Percentiles rank a stretch among this genome's conserved stretches.
phyloP scores from a whole-genome alignment of 1,140 invertebrate species.

The Drosophila prosaltans region DNA sequence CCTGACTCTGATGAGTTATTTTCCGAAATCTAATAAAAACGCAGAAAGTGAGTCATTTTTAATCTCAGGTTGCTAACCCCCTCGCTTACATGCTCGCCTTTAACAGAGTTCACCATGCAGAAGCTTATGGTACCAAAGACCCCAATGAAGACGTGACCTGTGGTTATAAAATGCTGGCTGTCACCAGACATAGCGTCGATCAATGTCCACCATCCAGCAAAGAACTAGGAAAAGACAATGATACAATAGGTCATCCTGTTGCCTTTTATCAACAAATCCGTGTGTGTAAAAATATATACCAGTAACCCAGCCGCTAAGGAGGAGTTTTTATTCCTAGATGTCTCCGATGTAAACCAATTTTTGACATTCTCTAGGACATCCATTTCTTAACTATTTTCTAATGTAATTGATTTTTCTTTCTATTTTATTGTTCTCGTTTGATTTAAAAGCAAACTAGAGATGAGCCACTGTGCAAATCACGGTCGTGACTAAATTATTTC shows the following conservation, averaged over 20 bases:
- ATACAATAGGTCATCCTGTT: not conserved
- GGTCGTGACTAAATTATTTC: too few species aligned
- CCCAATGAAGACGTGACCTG: conserved; percentile 96
- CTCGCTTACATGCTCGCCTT: conserved; percentile 92
- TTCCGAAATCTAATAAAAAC: conserved; percentile 67
- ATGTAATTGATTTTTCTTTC: conserved; percentile 18
- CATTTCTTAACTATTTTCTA: conserved; percentile 55
- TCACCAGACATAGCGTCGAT: conserved; percentile 96
- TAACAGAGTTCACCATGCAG: conserved; percentile 98
- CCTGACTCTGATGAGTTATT: conserved; percentile 84
- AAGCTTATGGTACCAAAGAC: conserved; percentile 96
- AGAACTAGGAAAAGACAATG: conserved; percentile 87
- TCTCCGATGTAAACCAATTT: conserved; percentile 82
- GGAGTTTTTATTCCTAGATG: conserved; percentile 91
- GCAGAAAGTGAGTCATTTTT: conserved; percentile 60
- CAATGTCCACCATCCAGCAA: conserved; percentile 98
- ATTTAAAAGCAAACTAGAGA: not conserved
- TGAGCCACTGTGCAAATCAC: not conserved
- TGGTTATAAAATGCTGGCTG: conserved; percentile 84
- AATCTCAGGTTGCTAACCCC: not conserved
- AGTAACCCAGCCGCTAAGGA: conserved; percentile 92
- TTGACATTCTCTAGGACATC: conserved; percentile 61
- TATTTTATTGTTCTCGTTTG: not conserved
- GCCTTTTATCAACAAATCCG: not conserved
- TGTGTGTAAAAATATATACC: conserved; percentile 85